Evolutionary conservation across 2,797 vertebrate species (phyloP), one percentile per base, ranked within the genome.

Genomic region (Sebastes nivosus): DNA sequence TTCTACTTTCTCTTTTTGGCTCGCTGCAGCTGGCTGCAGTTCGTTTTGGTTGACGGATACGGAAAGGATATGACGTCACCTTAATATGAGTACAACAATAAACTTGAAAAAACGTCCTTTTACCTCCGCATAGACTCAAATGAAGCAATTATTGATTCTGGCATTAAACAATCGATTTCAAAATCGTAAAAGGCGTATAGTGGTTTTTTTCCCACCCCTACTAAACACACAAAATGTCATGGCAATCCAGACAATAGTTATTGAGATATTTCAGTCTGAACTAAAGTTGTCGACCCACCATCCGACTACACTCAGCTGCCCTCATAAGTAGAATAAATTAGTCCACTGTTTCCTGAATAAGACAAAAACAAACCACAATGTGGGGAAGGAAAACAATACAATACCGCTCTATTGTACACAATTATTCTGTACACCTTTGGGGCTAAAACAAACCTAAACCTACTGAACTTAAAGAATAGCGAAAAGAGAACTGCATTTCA

Each of bases 401-500:
- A 78, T 9, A 22, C 65, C 64, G 63, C 63, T 36, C 30, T 29
- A 74, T 36, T 67, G 20, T 18, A 42, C 20, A 70, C 1, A 32
- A 68, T 68, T 72, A 58, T 30, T 4, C 22, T 52, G 13, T 27
- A n/a, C 5, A 73, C 50, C 14, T 63, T 20, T 54, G 68, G 61
- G 46, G 63, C 69, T 80, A n/a, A 74, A 78, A 34, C 6, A 78
- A 76, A 25, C 10, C 22, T 24, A 74, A 76, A 57, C 22, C 8
- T 72, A 20, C 27, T 77, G 14, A 50, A 20, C 29, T 77, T 80
- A 24, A 78, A 82, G 32, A 66, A 59, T 4, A 8, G 24, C 8
- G 4, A 74, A 55, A 68, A 71, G 61, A 80, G 80, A 84, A 79
- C 75, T 52, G 42, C 61, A 66, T 29, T 78, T 81, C 24, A 75